A percentile compares a stretch with the other conserved stretches of the same genome.
phyloP scores from a whole-genome alignment of 23 tunicate species.

The Styela clava region DNA sequence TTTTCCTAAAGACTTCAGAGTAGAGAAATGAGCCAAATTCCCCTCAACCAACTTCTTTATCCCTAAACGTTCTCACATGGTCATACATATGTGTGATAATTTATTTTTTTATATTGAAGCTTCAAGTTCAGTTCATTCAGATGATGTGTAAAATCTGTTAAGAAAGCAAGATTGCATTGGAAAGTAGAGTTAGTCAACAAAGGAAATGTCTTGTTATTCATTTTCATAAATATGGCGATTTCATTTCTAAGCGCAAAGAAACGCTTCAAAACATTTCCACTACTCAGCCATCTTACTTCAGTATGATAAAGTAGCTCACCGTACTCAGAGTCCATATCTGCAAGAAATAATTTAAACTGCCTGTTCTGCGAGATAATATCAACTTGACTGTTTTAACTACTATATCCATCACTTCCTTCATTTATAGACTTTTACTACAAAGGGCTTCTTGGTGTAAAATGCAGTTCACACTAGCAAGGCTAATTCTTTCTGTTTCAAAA shows the following conservation, averaged over 20 bases:
- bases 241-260: slow-evolving; percentile 54
- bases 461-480: slow-evolving; percentile 26
- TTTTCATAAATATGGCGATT: slow-evolving; percentile 36
- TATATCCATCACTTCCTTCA: slow-evolving; percentile 50
- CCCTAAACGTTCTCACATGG: background rate
- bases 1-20: slow-evolving; percentile 19
- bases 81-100: background rate
- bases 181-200: slow-evolving; percentile 36
- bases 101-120: slow-evolving; percentile 29
- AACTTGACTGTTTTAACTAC: slow-evolving; percentile 55
- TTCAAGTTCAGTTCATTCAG: slow-evolving; percentile 47
- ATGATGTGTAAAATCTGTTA: slow-evolving; percentile 50
- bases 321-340: slow-evolving; percentile 42
- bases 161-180: slow-evolving; percentile 46
- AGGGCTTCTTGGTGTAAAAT: slow-evolving; percentile 80
- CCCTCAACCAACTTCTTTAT: slow-evolving; percentile 14
- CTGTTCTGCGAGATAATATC: slow-evolving; percentile 43
- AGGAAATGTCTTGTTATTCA: slow-evolving; percentile 1
- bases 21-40: slow-evolving; percentile 23
- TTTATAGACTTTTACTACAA: slow-evolving; percentile 59
- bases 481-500: background rate
- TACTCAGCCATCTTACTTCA: slow-evolving; percentile 55
- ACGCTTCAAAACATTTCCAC: slow-evolving; percentile 48
- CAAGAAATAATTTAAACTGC: slow-evolving; percentile 31
- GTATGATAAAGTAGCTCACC: slow-evolving; percentile 48